These are phyloP conservation scores for Larimichthys polyactis DNA, from an alignment of 2,113 vertebrate species.

Conservation along the genomic window DNA sequence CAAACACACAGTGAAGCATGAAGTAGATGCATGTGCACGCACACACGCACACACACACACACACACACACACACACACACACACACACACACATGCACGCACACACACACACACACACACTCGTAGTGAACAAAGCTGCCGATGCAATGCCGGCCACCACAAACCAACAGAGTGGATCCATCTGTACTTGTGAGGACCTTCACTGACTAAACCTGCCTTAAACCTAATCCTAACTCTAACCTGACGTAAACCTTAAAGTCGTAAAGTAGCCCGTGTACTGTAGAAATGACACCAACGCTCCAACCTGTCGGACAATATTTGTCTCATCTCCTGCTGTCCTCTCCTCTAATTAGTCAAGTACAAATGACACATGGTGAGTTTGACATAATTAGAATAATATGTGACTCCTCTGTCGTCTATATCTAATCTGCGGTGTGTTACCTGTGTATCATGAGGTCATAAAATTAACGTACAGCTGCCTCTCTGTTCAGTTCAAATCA, in stretches of 20 bases:
- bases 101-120: not conserved
- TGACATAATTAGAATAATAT: not conserved
- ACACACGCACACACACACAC: conserved; percentile 2
- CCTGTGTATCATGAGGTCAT: not conserved
- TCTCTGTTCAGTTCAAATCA: no score
- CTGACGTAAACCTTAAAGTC: not conserved
- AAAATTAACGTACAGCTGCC: no score
- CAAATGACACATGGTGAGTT: not conserved
- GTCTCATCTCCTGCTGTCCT: not conserved
- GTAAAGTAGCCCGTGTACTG: not conserved
- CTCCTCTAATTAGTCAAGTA: not conserved
- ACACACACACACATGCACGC: not conserved
- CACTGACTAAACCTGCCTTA: not conserved
- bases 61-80: not conserved
- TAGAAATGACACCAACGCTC: not conserved
- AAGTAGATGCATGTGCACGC: not conserved
- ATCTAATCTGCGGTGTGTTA: no score
- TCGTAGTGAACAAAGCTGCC: not conserved
- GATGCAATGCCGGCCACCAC: not conserved
- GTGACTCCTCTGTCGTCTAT: not conserved
- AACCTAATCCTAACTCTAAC: not conserved
- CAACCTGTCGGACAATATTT: not conserved
- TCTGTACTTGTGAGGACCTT: not conserved
- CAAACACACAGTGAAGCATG: not conserved
- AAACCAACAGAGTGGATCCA: no score